Evolutionary conservation across 2,888 invertebrate genomes (phyloP), one percentile per base, ranked within the genome.

Genomic region (Drosophila pseudotakahashii): DNA sequence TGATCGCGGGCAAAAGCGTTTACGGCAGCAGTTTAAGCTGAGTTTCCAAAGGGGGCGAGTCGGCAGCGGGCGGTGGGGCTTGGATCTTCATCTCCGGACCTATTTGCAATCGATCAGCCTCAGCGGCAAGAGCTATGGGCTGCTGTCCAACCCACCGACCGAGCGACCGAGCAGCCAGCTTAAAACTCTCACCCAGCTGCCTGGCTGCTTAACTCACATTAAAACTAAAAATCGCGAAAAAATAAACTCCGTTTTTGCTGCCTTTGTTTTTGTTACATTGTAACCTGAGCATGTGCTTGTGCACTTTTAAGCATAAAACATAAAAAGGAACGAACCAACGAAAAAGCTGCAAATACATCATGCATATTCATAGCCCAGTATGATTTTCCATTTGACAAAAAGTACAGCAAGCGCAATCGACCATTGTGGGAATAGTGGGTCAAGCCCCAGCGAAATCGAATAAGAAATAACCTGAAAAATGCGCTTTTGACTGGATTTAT

Each of bases 91-190:
- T 84, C 84, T 78, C 75, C 79, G 76, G 75, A 83, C 81, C 88
- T 76, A 85, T 85, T 88, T 85, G 88, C 85, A 85, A 85, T 85
- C 88, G 85, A 88, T 85, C 85, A 85, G 88, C 81, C 60, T 76
- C 76, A 41, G 53, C 19, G 26, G 81, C 76, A 77, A 85, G 81
- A 87, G 80, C 82, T 80, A 80, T 77, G 75, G 77, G 73, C 75
- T 73, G 77, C 79, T 77, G 77, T 73, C 62, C 68, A 72, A 77
- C 78, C 54, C 83, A 71, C 51, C 30, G 30, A 30, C 30, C 7
- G 30, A 7, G 7, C 30, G 30, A 30, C 30, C 7, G 30, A 7
- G 7, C 30, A 30, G 7, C 36, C 55, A 45, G 55, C 54, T 42
- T 37, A 13, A 37, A 60, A 58, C 86, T 86, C 86, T 82, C 83